phyloP scores from a whole-genome alignment of 2,113 vertebrate species.

The Alligator sinensis region DNA sequence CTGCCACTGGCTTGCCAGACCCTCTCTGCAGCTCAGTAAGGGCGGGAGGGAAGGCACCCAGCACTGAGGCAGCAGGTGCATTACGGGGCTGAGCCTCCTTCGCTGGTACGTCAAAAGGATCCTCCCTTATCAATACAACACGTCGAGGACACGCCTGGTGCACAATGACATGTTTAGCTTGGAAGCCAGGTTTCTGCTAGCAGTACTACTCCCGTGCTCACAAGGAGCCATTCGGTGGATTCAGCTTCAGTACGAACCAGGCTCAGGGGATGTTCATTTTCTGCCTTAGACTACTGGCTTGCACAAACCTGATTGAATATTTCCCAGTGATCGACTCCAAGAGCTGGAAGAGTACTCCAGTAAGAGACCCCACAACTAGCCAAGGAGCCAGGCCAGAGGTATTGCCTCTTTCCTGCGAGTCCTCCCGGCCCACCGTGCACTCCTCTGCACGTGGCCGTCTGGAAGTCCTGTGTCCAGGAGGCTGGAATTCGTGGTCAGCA shows the following conservation, averaged over 20 bases:
- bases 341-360: slow-evolving; percentile 17
- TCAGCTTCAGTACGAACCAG: slow-evolving; percentile 16
- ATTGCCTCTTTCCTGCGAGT: neutral
- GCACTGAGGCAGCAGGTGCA: neutral
- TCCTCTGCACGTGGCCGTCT: neutral
- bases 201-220: neutral
- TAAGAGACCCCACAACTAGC: slow-evolving; percentile 2
- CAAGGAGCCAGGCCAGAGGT: neutral
- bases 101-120: no score
- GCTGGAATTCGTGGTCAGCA: slow-evolving; percentile 4
- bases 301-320: slow-evolving; percentile 27
- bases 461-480: neutral
- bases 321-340: slow-evolving; percentile 54
- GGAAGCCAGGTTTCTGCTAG: neutral
- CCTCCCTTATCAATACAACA: accelerated
- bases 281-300: neutral
- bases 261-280: slow-evolving; percentile 38
- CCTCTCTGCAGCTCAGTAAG: neutral
- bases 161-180: neutral
- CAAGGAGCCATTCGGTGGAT: neutral
- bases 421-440: neutral
- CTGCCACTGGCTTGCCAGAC: neutral
- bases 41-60: neutral
- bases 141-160: neutral
- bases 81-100: neutral